A percentile compares a stretch with the other conserved stretches of the same genome.
Evolutionary conservation across 1,140 invertebrate species (phyloP).

Genomic region (Colletes latitarsis): DNA sequence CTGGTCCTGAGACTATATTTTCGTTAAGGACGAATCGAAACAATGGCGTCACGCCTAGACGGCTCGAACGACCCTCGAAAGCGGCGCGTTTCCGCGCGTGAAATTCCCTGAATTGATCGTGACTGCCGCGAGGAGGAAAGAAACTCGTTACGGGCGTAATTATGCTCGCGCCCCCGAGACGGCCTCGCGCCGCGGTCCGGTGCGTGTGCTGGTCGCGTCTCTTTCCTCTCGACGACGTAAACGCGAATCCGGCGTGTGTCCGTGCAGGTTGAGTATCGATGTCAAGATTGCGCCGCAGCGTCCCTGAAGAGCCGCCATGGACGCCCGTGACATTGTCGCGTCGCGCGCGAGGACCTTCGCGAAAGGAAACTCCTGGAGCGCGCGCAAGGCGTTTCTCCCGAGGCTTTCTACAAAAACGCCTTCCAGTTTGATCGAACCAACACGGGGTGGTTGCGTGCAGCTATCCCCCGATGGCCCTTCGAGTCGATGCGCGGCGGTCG

Average conservation of each 20-base stretch:
- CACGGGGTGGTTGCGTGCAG: neutral
- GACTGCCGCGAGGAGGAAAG: neutral
- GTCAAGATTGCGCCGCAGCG: conserved; percentile 70
- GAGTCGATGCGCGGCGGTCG: neutral
- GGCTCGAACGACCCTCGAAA: neutral
- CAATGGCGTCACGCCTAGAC: conserved; percentile 7
- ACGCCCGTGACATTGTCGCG: conserved; percentile 77
- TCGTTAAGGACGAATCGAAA: no score
- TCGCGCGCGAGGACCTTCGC: conserved; percentile 66
- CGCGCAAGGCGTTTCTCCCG: neutral
- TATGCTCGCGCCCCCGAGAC: conserved; percentile 52
- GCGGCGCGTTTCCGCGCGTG: neutral
- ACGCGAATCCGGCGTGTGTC: conserved; percentile 2
- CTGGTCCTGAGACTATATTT: no score
- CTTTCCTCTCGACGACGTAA: conserved; percentile 23
- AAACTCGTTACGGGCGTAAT: conserved; percentile 40
- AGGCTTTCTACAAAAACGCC: conserved; percentile 14
- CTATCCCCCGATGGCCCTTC: neutral
- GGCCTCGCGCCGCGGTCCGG: conserved; percentile 31
- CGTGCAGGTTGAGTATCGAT: conserved; percentile 65
- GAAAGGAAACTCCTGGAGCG: neutral
- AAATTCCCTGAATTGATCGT: conserved; percentile 5
- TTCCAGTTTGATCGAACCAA: conserved; percentile 19
- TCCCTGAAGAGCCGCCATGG: conserved; percentile 60
- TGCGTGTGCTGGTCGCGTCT: conserved; percentile 16